Evolutionary conservation across 2,888 invertebrate species (phyloP), one percentile per base, ranked within the genome.

Genomic region (Thumatha senex): DNA sequence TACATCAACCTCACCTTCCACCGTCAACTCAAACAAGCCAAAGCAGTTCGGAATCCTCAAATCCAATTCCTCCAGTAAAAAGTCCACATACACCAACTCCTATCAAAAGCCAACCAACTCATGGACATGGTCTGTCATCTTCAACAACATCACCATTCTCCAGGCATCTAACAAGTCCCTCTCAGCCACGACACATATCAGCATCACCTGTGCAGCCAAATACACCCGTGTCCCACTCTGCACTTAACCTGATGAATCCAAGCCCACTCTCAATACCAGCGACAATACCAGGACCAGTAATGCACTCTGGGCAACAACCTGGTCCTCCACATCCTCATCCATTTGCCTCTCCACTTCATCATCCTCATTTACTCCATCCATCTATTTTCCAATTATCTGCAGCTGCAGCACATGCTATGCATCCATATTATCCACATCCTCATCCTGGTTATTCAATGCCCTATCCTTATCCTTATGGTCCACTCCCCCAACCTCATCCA

Each of bases 271-370:
- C 93, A 5, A 93, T 94, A 58, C 94, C 94, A 0, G 89, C 94
- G 4, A 93, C 94, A 1, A 93, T 94, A 62, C 92, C 95, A 10
- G 94, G 94, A 30, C 94, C 95, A 4, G 92, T 94, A 11, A 95
- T 96, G 90, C 96, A 96, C 79, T 95, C 96, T 7, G 93, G 95
- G 1, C 96, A 95, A 73, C 95, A 95, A 71, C 94, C 94, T 40
- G 95, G 95, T 56, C 94, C 93, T 1, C 94, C 94, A 71, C 93
- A 93, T 69, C 93, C 94, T 43, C 94, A 93, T 82, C 93, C 95
- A 12, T 94, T 95, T 82, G 93, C 94, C 56, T 93, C 94, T 0
- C 93, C 93, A 40, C 92, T 95, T 79, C 95, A 95, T 67, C 96
- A 96, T 68, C 94, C 96, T 13, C 96, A 95, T 0, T 80, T 95